phyloP scores from a whole-genome alignment of 2,113 vertebrate species.

The sheep (Ovis aries) region ARS-UI_Ramb_v3.0 NC_056072.1:42159501-42160000 shows the following conservation, averaged over 20 bases:
- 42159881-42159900: background rate
- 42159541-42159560: background rate
- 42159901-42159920: background rate
- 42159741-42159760: background rate
- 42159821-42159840: accelerated
- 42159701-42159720: background rate
- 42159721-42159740: background rate
- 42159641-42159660: background rate
- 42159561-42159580: background rate
- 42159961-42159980: background rate
- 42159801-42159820: background rate
- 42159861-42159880: background rate
- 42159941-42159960: background rate
- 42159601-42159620: background rate
- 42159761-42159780: background rate
- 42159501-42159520: background rate
- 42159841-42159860: background rate
- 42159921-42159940: background rate
- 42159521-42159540: background rate
- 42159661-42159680: background rate
- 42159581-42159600: slow-evolving; percentile 2
- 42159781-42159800: background rate
- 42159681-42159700: background rate
- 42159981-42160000: background rate
- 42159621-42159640: background rate